Evolutionary conservation across 2,888 invertebrate genomes (phyloP).

Genomic region (Acleris sparsana): DNA sequence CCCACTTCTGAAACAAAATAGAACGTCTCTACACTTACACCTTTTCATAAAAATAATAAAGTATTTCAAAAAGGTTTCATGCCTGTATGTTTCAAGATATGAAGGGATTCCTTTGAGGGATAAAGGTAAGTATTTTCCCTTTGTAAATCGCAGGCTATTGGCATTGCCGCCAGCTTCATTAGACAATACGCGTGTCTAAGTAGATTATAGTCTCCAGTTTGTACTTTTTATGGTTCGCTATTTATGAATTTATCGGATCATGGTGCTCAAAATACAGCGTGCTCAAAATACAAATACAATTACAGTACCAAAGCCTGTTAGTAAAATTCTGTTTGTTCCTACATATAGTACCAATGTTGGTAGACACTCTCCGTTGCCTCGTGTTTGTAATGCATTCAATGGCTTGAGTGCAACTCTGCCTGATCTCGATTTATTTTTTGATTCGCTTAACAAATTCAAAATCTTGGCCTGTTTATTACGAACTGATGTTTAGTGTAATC

Average conservation of each 20-base stretch:
- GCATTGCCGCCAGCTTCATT: conserved; percentile 36
- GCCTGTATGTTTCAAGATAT: conserved; percentile 26
- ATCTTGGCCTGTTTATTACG: no score
- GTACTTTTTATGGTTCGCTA: conserved; percentile 17
- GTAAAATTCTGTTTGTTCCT: no score
- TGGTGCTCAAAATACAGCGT: no score
- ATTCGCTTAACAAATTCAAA: no score
- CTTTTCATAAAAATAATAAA: conserved; percentile 8
- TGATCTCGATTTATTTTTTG: no score
- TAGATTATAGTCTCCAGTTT: conserved; percentile 40
- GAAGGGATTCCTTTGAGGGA: conserved; percentile 34
- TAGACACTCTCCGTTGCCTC: no score
- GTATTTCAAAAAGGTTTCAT: conserved; percentile 18
- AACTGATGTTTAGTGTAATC: no score
- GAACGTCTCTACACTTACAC: not conserved
- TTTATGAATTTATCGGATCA: conserved; percentile 14
- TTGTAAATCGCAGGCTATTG: conserved; percentile 37
- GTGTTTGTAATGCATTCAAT: no score
- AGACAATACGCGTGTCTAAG: conserved; percentile 36
- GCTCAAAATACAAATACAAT: no score
- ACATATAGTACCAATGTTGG: no score
- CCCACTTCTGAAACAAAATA: conserved; percentile 6
- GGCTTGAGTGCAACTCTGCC: no score
- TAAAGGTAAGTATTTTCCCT: conserved; percentile 36
- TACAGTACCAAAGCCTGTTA: no score